These are phyloP conservation scores for Nymphicus hollandicus DNA, from an alignment of 2,113 vertebrate species.

Conservation along the genomic window DNA sequence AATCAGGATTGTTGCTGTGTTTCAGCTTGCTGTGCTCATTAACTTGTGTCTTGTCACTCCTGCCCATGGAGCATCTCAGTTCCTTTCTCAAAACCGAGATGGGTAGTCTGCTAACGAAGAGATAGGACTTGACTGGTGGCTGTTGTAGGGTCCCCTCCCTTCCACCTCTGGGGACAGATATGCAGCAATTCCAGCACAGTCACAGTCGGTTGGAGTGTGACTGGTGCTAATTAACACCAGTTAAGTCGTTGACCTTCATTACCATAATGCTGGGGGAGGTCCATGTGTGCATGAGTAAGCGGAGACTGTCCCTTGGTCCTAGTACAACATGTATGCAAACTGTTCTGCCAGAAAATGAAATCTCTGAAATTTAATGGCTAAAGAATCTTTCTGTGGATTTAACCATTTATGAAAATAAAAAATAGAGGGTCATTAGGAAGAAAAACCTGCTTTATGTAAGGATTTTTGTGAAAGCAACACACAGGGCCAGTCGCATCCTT, in stretches of 20 bases:
- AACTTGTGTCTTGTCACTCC: fast-evolving
- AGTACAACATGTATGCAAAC: not conserved
- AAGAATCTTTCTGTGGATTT: not conserved
- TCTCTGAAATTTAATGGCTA: not conserved
- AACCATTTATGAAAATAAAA: not conserved
- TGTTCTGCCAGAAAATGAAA: not conserved
- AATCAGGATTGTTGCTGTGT: not conserved
- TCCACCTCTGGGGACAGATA: not conserved
- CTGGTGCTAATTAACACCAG: not conserved
- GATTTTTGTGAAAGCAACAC: not conserved
- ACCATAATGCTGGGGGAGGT: not conserved
- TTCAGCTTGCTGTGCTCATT: not conserved
- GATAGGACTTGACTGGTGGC: not conserved
- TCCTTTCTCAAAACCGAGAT: not conserved
- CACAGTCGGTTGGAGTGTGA: not conserved
- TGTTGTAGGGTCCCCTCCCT: not conserved
- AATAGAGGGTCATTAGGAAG: not conserved
- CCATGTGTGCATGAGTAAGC: fast-evolving
- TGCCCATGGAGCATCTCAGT: fast-evolving
- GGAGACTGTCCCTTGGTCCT: not conserved
- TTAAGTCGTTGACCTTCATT: not conserved
- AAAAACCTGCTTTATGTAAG: not conserved
- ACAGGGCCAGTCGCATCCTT: not conserved
- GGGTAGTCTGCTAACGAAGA: not conserved
- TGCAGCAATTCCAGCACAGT: not conserved